A percentile compares a stretch with the other conserved stretches of the same genome.
These are phyloP conservation scores for Drosophila cognata DNA, from an alignment of 2,888 invertebrate species.

Conservation along the genomic window DNA sequence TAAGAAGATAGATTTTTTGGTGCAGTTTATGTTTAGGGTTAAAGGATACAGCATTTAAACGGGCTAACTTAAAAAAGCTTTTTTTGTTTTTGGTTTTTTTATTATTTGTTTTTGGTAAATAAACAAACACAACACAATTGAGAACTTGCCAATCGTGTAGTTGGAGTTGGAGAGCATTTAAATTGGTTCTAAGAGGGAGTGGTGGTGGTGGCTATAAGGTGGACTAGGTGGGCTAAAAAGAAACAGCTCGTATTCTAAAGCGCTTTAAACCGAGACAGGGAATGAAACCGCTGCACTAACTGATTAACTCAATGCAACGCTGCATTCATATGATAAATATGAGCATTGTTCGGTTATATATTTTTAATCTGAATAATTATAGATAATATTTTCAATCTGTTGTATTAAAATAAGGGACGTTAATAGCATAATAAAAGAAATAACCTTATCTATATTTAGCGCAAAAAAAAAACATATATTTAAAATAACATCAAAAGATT, in stretches of 20 bases:
- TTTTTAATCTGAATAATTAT: not conserved
- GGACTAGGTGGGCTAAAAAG: slow-evolving; percentile 67
- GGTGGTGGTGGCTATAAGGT: slow-evolving; percentile 32
- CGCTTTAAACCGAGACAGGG: slow-evolving; percentile 21
- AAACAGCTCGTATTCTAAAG: slow-evolving; percentile 54
- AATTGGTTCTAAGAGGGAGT: slow-evolving; percentile 60
- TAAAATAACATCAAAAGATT: not conserved
- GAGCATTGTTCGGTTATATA: not conserved
- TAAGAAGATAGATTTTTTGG: slow-evolving; percentile 12
- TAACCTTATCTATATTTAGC: not conserved
- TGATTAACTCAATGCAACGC: not conserved
- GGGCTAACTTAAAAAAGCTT: slow-evolving; percentile 39
- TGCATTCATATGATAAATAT: too few species aligned
- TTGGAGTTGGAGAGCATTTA: slow-evolving; percentile 60
- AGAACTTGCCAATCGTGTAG: slow-evolving; percentile 73
- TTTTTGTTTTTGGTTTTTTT: not conserved
- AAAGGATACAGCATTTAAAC: slow-evolving; percentile 19
- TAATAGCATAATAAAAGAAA: not conserved
- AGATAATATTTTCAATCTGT: not conserved
- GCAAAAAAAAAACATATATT: not conserved
- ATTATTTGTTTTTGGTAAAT: slow-evolving; percentile 17
- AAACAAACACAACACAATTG: slow-evolving; percentile 69
- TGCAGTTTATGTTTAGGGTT: slow-evolving; percentile 18
- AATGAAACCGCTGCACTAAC: slow-evolving; percentile 33
- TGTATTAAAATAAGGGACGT: not conserved